phyloP scores from a whole-genome alignment of 2,113 vertebrate species.

The Psophia crepitans region DNA sequence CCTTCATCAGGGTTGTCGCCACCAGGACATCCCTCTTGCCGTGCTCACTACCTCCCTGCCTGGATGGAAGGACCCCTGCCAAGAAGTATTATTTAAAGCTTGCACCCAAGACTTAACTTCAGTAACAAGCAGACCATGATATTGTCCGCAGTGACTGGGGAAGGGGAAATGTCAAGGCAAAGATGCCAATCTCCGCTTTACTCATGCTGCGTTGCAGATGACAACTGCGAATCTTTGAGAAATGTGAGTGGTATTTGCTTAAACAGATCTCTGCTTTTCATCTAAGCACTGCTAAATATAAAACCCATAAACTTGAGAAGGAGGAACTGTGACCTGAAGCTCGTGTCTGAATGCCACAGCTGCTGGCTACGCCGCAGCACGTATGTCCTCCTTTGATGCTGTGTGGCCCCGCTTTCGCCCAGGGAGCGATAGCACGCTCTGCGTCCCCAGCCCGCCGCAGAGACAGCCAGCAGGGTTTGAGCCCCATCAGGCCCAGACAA shows the following conservation, averaged over 20 bases:
- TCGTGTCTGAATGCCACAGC: neutral
- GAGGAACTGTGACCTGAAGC: neutral
- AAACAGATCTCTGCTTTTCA: neutral
- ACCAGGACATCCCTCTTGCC: neutral
- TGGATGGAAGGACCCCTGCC: neutral
- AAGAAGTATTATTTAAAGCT: neutral
- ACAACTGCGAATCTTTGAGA: neutral
- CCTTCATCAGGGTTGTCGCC: neutral
- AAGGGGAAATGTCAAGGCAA: neutral
- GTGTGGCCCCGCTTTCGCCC: neutral
- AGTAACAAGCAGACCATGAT: neutral
- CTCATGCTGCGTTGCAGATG: neutral
- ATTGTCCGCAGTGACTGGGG: neutral
- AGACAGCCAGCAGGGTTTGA: neutral
- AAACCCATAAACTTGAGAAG: neutral
- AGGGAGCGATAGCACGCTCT: accelerated
- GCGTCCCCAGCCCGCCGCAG: neutral
- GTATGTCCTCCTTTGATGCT: neutral
- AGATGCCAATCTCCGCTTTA: neutral
- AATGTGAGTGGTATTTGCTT: neutral
- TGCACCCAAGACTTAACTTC: neutral
- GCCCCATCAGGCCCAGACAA: neutral
- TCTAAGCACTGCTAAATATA: neutral
- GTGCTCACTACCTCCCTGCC: neutral
- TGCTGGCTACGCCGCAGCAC: neutral